These are phyloP conservation scores for Enteromius paludinosus DNA, from an alignment of 2,797 vertebrate genomes.

Conservation along the genomic window DNA sequence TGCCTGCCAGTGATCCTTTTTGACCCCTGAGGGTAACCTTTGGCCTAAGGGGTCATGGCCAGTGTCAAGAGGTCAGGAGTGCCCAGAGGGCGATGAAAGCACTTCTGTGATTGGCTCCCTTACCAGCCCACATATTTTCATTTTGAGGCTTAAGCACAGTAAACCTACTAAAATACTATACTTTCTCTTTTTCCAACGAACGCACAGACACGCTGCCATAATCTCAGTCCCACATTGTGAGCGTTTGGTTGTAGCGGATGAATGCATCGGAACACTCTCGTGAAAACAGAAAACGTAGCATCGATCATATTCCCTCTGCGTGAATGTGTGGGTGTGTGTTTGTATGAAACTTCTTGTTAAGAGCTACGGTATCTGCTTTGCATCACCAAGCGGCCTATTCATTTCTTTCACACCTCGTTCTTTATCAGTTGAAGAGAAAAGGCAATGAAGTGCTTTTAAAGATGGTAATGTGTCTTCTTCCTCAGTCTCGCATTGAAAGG, in stretches of 20 bases:
- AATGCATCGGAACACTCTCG: slow-evolving; percentile 9
- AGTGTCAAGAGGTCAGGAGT: slow-evolving; percentile 79
- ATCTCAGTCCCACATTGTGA: background rate
- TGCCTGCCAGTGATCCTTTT: slow-evolving; percentile 70
- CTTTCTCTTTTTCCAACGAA: background rate
- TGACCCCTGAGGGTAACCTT: slow-evolving; percentile 76
- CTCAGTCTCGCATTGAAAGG: slow-evolving; percentile 41
- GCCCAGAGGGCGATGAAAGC: slow-evolving; percentile 77
- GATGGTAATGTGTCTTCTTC: slow-evolving; percentile 43
- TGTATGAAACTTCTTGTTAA: slow-evolving; percentile 42
- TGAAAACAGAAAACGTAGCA: slow-evolving; percentile 24
- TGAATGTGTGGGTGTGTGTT: slow-evolving; percentile 24
- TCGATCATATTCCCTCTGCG: slow-evolving; percentile 28
- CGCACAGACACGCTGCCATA: background rate
- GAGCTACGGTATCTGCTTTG: slow-evolving; percentile 27
- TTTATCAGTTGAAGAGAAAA: slow-evolving; percentile 39
- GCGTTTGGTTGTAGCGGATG: background rate
- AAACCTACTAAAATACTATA: background rate
- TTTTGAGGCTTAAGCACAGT: background rate
- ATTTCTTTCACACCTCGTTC: slow-evolving; percentile 34
- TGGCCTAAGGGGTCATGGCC: slow-evolving; percentile 80
- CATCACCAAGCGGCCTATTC: slow-evolving; percentile 38
- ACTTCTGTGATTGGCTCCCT: slow-evolving; percentile 78
- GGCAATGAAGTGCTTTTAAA: slow-evolving; percentile 45
- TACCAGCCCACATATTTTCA: slow-evolving; percentile 61